phyloP scores from a whole-genome alignment of 2,797 vertebrate genomes.

The Hyperoplus immaculatus region DNA sequence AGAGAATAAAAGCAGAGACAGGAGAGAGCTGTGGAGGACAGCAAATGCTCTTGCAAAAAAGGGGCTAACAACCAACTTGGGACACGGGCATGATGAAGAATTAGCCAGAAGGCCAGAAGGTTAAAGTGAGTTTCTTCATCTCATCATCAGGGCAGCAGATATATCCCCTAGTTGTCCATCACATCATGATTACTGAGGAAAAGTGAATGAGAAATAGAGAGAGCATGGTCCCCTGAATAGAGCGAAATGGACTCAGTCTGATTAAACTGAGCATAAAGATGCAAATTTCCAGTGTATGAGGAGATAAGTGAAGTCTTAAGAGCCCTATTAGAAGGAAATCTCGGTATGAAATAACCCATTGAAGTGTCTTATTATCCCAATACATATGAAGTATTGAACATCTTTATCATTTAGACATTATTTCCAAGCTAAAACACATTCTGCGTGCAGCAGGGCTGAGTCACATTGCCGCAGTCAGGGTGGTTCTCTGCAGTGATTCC shows the following conservation, averaged over 20 bases:
- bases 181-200: slow-evolving; percentile 35
- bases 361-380: slow-evolving; percentile 60
- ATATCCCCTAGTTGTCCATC: slow-evolving; percentile 39
- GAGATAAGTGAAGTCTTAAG: slow-evolving; percentile 58
- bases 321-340: slow-evolving; percentile 53
- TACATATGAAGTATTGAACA: slow-evolving; percentile 52
- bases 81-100: background rate
- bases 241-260: slow-evolving; percentile 44
- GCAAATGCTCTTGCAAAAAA: background rate
- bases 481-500: slow-evolving; percentile 11
- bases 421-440: slow-evolving; percentile 34
- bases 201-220: slow-evolving; percentile 34
- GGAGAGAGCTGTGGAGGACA: background rate
- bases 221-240: slow-evolving; percentile 3
- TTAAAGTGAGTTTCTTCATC: slow-evolving; percentile 14
- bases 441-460: slow-evolving; percentile 1
- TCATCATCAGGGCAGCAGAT: slow-evolving; percentile 29
- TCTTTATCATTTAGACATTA: slow-evolving; percentile 48
- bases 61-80: background rate
- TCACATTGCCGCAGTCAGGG: slow-evolving; percentile 7
- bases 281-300: slow-evolving; percentile 54
- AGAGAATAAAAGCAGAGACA: background rate
- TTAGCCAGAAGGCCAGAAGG: slow-evolving; percentile 1
- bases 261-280: slow-evolving; percentile 63
- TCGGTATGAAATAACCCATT: slow-evolving; percentile 58